phyloP scores from a whole-genome alignment of 1,140 invertebrate genomes.

The Papilio polyxenes region DNA sequence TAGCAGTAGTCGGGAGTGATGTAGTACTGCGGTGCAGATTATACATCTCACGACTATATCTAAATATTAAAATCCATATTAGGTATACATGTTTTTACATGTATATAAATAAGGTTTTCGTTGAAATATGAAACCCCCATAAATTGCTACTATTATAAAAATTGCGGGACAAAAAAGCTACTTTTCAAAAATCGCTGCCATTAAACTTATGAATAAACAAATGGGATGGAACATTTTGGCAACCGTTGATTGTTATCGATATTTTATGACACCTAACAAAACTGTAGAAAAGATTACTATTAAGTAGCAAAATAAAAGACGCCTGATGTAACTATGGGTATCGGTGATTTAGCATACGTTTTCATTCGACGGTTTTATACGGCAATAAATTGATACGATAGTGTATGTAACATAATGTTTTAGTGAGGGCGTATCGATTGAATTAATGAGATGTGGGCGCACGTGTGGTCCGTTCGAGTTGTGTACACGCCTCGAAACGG shows the following conservation, averaged over 20 bases:
- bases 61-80: neutral
- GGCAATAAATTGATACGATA: conserved; percentile 65
- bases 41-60: too few species aligned
- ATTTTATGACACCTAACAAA: neutral
- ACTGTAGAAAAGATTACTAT: neutral
- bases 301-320: conserved; percentile 31
- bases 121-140: too few species aligned
- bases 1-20: neutral
- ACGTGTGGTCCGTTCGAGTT: conserved; percentile 73
- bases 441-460: conserved; percentile 78
- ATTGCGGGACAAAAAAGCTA: too few species aligned
- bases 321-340: neutral
- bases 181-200: neutral
- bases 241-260: neutral
- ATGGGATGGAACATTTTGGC: neutral
- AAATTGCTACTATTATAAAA: too few species aligned
- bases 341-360: conserved; percentile 18
- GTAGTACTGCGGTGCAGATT: neutral
- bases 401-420: conserved; percentile 71
- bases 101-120: too few species aligned
- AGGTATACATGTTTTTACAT: neutral
- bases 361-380: conserved; percentile 47
- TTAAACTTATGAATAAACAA: neutral
- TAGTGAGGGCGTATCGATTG: conserved; percentile 73
- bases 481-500: conserved; percentile 66